Evolutionary conservation across 2,797 vertebrate genomes (phyloP).

Genomic region (Pempheris klunzingeri): DNA sequence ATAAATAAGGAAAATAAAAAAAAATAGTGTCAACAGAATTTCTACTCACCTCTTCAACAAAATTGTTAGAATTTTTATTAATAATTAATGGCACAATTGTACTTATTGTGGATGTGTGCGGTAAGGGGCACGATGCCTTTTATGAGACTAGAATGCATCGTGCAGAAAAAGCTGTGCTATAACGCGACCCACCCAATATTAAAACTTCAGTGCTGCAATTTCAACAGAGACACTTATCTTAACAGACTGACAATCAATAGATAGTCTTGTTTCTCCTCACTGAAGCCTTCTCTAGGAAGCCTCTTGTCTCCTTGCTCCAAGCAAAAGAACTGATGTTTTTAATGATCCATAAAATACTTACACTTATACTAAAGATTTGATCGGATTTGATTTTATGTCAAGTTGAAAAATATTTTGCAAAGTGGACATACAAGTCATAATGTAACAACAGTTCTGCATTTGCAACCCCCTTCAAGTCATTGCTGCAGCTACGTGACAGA

Average conservation of each 20-base stretch:
- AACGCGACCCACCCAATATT: neutral
- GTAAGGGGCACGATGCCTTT: neutral
- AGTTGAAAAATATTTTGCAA: neutral
- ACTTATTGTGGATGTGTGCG: neutral
- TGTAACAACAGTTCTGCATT: neutral
- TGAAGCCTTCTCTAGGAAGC: neutral
- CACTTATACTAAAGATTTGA: too few relatives aligned
- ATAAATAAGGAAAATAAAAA: neutral
- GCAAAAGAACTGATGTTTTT: slow-evolving; percentile 1
- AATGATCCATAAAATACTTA: slow-evolving; percentile 1
- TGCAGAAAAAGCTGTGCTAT: neutral
- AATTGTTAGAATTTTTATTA: neutral
- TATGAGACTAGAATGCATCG: neutral
- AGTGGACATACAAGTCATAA: neutral
- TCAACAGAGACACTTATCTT: neutral
- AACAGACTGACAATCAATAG: neutral
- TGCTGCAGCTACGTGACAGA: slow-evolving; percentile 4
- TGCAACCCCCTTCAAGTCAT: neutral
- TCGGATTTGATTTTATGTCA: neutral
- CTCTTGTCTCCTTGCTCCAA: neutral
- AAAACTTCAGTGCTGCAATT: slow-evolving; percentile 3
- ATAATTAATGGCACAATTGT: neutral
- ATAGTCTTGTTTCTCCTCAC: neutral
- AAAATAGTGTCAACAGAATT: neutral
- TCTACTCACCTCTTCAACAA: neutral